Conservation (phyloP, 2,888 invertebrate species). For the Mystacides longicornis region DNA sequence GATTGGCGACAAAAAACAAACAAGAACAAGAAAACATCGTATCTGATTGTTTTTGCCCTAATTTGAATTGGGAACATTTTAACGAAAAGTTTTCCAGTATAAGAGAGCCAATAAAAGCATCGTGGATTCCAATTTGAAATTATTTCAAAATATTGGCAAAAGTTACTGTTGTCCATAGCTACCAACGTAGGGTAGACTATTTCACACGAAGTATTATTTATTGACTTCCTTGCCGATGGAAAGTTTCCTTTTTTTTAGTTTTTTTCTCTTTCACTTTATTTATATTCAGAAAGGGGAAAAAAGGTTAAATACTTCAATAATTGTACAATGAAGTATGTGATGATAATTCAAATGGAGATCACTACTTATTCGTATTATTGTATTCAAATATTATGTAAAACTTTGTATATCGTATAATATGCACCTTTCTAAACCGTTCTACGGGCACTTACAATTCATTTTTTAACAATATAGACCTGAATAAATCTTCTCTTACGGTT, state of each 20-base stretch:
- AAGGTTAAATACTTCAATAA: not conserved
- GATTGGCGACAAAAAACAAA: not conserved
- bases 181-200: too few relatives aligned
- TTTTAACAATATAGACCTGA: too few relatives aligned
- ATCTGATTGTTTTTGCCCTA: not conserved
- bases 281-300: not conserved
- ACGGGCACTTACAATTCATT: too few relatives aligned
- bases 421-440: too few relatives aligned
- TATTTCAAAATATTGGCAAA: slow-evolving; percentile 1
- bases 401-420: too few relatives aligned
- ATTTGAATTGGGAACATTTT: not conserved
- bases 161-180: not conserved
- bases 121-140: not conserved
- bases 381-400: too few relatives aligned
- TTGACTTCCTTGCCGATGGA: not conserved
- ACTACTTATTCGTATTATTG: too few relatives aligned
- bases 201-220: not conserved
- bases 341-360: too few relatives aligned
- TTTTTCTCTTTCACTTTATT: too few relatives aligned
- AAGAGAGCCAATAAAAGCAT: slow-evolving; percentile 2
- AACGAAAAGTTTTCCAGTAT: not conserved
- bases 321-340: too few relatives aligned
- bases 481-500: too few relatives aligned
- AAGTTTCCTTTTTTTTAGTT: not conserved
- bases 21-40: not conserved